Evolutionary conservation across 92 coral and sea anemone species (phyloP), one percentile per base, ranked within the genome.

Genomic region (Porites rus): DNA sequence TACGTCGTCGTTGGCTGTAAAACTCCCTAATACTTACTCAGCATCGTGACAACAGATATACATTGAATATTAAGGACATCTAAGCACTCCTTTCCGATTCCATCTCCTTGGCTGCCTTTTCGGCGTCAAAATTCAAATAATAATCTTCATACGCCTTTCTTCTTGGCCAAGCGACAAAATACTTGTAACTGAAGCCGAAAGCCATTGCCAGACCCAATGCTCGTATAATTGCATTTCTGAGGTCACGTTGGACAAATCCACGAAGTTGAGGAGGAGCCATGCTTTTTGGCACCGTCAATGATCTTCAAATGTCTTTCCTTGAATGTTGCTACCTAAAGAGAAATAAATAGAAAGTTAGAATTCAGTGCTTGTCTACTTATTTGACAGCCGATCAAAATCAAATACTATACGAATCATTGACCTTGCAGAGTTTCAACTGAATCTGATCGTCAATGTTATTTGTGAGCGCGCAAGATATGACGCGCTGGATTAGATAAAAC

Each of bases 151-250:
- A 95, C 51, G 79, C 85, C 89, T 83, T 82, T 85, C 82, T 93
- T 64, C 91, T 86, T 70, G 98, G 98, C 93, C 95, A 92, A 51
- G 96, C 90, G 68, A 93, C 88, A 61, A 92, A 94, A 80, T 74
- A 87, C 73, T 95, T 95, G 90, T 88, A 93, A 51, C 85, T 66
- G 86, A 85, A 87, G 9, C 95, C 98, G 69, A 88, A 93, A 8
- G 86, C 64, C 28, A 93, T 25, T 14, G 93, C 98, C 24, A 93
- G 28, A 3, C 79, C 91, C 14, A 91, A 69, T 7, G 96, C 96
- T 24, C 89, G 88, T 4, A 90, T 19, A 51, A 95, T 88, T 60
- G 93, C 96, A 3, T 84, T 81, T 62, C 86, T 90, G 89, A 93
- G 70, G 11, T 87, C 78, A 18, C 93, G 83, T 69, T 91, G 90